A percentile compares a stretch with the other conserved stretches of the same genome.
These are phyloP conservation scores for Chrysotoxum bicinctum DNA, from an alignment of 2,888 invertebrate genomes.

Conservation along the genomic window DNA sequence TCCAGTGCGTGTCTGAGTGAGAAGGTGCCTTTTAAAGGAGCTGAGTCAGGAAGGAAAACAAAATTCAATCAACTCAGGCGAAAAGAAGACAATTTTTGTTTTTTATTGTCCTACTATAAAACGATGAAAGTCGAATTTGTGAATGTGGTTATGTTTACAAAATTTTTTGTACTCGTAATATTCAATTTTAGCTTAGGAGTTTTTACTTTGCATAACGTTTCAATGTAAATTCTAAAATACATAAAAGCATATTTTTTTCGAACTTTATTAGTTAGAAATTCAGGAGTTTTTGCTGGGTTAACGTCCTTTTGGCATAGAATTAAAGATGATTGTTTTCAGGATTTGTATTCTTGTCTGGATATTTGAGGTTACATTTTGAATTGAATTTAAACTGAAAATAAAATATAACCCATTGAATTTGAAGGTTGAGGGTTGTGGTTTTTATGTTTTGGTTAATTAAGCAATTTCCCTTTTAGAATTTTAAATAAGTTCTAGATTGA, in stretches of 20 bases:
- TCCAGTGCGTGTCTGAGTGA: conserved; percentile 23
- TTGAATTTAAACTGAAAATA: neutral
- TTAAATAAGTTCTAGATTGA: neutral
- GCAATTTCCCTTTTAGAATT: neutral
- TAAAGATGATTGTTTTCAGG: neutral
- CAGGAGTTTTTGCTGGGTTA: neutral
- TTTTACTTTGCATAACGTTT: neutral
- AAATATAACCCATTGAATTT: neutral
- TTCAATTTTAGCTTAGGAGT: conserved; percentile 20
- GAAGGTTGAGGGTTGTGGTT: neutral
- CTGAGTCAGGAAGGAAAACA: neutral
- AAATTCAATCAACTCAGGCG: conserved; percentile 10
- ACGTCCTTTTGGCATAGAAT: neutral
- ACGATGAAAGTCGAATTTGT: conserved; percentile 7
- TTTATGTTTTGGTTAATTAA: conserved; percentile 13
- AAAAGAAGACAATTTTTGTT: conserved; percentile 6
- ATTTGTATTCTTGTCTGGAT: neutral
- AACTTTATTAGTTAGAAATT: conserved; percentile 2
- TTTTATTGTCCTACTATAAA: neutral
- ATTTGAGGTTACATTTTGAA: neutral
- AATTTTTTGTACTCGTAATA: conserved; percentile 50
- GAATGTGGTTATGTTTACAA: neutral
- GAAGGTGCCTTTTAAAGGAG: neutral
- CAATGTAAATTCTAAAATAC: neutral
- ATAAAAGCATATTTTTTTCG: neutral